Percentiles rank a stretch among this genome's conserved stretches.
phyloP scores from a whole-genome alignment of 2,113 vertebrate genomes.

The Amphilophus citrinellus region DNA sequence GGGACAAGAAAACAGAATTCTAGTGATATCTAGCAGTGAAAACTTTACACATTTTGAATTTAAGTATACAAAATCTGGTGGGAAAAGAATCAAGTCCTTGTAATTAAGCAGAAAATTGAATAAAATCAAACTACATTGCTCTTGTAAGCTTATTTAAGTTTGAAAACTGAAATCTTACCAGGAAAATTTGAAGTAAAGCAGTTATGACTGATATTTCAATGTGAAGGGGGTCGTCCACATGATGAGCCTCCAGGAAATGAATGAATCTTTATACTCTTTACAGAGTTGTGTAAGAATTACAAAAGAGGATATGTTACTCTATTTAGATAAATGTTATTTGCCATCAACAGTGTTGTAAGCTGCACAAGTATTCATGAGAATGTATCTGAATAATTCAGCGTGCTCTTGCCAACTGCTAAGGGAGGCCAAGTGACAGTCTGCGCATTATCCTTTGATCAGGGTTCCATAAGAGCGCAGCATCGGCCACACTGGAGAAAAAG shows the following conservation, averaged over 20 bases:
- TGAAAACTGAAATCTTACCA: not conserved
- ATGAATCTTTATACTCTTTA: not conserved
- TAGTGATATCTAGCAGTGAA: no score
- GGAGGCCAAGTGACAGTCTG: constrained; percentile 77
- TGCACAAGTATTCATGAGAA: constrained; percentile 73
- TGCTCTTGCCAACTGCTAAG: constrained; percentile 76
- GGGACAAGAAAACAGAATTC: no score
- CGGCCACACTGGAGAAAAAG: constrained; percentile 62
- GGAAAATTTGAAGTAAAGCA: not conserved
- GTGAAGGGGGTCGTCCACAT: not conserved
- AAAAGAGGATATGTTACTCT: constrained; percentile 55
- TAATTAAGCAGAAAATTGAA: not conserved
- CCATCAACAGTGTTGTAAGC: constrained; percentile 61
- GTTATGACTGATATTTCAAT: not conserved
- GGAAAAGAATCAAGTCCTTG: not conserved
- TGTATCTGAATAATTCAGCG: constrained; percentile 81
- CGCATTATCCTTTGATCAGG: constrained; percentile 82
- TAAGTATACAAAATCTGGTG: not conserved
- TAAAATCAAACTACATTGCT: not conserved
- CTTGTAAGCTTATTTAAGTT: not conserved
- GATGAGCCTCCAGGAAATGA: not conserved
- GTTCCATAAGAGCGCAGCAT: constrained; percentile 71
- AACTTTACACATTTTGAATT: no score
- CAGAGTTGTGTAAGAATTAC: constrained; percentile 42
- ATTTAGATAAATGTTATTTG: constrained; percentile 68